Evolutionary conservation across 2,797 vertebrate genomes (phyloP).

Genomic region (Clarias platycephalus): DNA sequence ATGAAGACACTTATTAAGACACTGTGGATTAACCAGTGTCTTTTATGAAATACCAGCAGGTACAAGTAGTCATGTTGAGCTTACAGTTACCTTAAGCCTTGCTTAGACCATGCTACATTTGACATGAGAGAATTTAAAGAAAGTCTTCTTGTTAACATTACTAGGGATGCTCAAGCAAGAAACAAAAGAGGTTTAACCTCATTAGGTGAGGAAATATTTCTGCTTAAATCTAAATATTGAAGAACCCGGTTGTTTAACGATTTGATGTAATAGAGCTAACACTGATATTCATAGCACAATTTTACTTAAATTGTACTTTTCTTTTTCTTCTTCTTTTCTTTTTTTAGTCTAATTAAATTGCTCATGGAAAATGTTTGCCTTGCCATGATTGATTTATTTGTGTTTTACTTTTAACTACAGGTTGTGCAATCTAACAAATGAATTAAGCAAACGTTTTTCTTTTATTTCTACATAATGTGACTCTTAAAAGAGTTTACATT

Average conservation of each 20-base stretch:
- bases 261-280: not conserved
- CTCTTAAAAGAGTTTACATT: conserved; percentile 14
- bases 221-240: not conserved
- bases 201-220: not conserved
- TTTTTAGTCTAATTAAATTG: not conserved
- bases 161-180: not conserved
- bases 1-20: not conserved
- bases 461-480: not conserved
- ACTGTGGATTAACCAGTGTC: conserved; percentile 5
- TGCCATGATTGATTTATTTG: not conserved
- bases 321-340: not conserved
- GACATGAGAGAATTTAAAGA: not conserved
- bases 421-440: not conserved
- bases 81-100: not conserved
- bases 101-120: not conserved
- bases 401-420: conserved; percentile 5
- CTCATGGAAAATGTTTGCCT: conserved; percentile 22
- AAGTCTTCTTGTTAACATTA: not conserved
- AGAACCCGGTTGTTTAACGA: not conserved
- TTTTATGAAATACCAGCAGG: not conserved
- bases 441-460: not conserved
- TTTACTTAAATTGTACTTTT: not conserved
- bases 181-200: not conserved
- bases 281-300: conserved; percentile 11
- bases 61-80: not conserved